Evolutionary conservation across 2,113 vertebrate genomes (phyloP).

Genomic region (Acrocephalus arundinaceus): DNA sequence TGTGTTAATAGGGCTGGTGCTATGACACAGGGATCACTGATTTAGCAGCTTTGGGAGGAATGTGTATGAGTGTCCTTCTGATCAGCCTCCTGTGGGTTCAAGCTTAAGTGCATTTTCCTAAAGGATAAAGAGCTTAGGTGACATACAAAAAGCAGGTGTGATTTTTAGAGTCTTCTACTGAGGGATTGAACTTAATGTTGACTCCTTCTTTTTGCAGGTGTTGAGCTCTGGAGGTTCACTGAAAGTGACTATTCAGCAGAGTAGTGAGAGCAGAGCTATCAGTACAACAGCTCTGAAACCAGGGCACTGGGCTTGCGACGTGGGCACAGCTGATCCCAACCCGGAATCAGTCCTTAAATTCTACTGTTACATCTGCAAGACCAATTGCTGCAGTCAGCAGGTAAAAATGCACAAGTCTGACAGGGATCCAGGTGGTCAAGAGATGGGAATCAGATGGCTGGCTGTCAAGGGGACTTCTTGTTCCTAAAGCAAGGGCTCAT

Average conservation of each 20-base stretch:
- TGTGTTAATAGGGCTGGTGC: not conserved
- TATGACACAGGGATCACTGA: not conserved
- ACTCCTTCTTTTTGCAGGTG: constrained; percentile 63
- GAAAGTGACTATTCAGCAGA: constrained; percentile 95
- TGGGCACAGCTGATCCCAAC: not conserved
- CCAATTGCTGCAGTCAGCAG: constrained; percentile 89
- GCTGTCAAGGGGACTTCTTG: not conserved
- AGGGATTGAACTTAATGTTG: not conserved
- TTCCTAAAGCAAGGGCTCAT: not conserved
- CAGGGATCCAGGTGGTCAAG: not conserved
- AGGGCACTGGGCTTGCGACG: constrained; percentile 40
- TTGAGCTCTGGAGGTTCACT: constrained; percentile 83
- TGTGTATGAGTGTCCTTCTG: not conserved
- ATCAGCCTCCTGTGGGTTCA: not conserved
- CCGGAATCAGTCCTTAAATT: constrained; percentile 80
- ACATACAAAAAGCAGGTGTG: not conserved
- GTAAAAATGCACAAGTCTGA: constrained; percentile 62
- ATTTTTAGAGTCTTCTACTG: not conserved
- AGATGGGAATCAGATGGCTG: not conserved
- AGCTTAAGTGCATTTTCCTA: not conserved
- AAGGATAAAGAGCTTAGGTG: not conserved
- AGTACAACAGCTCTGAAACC: constrained; percentile 76
- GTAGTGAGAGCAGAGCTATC: constrained; percentile 89
- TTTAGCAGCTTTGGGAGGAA: not conserved
- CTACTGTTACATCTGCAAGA: constrained; percentile 95